Conservation (phyloP, 1,140 invertebrate species). For the Papilio machaon region DNA sequence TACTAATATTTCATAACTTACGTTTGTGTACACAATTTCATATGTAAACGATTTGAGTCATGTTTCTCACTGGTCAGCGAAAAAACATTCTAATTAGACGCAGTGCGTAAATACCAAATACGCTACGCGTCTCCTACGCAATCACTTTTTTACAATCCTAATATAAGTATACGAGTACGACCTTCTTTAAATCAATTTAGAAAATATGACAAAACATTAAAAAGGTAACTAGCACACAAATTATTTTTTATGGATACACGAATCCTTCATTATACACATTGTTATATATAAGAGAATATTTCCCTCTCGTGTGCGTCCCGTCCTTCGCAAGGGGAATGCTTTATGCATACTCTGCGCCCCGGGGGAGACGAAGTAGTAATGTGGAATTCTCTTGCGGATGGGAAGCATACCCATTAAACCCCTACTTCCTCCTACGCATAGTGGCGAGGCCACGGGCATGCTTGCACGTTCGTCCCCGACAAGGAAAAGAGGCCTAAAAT, state of each 20-base stretch:
- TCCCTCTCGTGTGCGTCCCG: no score
- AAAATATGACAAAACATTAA: not conserved
- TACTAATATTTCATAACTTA: not conserved
- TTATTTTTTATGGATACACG: not conserved
- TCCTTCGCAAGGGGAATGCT: no score
- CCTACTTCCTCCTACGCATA: no score
- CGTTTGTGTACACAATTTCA: not conserved
- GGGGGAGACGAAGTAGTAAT: no score
- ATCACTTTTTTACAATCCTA: not conserved
- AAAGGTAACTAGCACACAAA: not conserved
- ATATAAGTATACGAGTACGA: not conserved
- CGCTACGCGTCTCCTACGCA: not conserved
- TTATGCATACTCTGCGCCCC: no score
- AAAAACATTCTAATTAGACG: conserved; percentile 23
- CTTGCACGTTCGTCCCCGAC: no score
- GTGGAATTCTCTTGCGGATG: no score
- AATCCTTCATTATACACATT: no score
- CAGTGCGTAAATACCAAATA: conserved; percentile 16
- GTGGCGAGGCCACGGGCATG: no score
- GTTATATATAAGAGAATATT: no score
- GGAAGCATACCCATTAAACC: no score
- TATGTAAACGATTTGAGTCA: conserved; percentile 1
- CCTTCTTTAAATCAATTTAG: not conserved
- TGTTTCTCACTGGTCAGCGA: conserved; percentile 10
- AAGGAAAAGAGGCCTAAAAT: no score